Base-by-base conservation (phyloP, 2,888 invertebrate genomes). In the Quadroppia sp. region DNA sequence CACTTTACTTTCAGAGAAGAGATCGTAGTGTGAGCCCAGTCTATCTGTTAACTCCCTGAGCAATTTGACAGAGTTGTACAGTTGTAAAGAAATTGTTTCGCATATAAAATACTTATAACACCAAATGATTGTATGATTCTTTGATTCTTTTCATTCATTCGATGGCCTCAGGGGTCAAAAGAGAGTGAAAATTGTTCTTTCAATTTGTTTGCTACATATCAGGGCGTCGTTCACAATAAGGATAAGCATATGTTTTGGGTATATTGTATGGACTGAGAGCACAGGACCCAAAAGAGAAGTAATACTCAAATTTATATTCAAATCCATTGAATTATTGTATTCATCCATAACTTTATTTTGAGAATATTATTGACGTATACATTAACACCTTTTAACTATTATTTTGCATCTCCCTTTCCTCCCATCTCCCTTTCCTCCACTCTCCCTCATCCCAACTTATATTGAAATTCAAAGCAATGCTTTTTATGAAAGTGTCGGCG, bases 141-240 rank as follows among this genome's bases (percentile, higher is more conserved):
- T 36, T 36, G 36, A 36, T 36, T 36, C 42, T 23, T 67, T 67
- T 67, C n/a, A 61, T 32, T 67, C 64, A 36, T 20, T 25, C 20
- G 7, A 67, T 67, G 36, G 67, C 67, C 67, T 67, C 67, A 67
- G 67, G 67, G 42, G 42, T 42, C n/a, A 67, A n/a, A 20, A 40
- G 42, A 67, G 42, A 67, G 67, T 42, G 42, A 67, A 67, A 61
- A 42, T 67, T 67, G 4, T 42, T 40, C 23, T 61, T 61, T 42
- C 67, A 67, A 67, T 67, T 67, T 67, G 67, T 67, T 67, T 67
- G 67, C 67, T 67, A 11, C 42, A 67, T 15, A 67, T 67, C 17
- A 67, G 36, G 67, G 67, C 67, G 67, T 67, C 42, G 32, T 36
- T 25, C 25, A 67, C 9, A 67, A 3, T 67, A 25, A 1, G 17